Evolutionary conservation across 1,140 invertebrate genomes (phyloP), one percentile per base, ranked within the genome.

Genomic region (Leptopilina clavipes): DNA sequence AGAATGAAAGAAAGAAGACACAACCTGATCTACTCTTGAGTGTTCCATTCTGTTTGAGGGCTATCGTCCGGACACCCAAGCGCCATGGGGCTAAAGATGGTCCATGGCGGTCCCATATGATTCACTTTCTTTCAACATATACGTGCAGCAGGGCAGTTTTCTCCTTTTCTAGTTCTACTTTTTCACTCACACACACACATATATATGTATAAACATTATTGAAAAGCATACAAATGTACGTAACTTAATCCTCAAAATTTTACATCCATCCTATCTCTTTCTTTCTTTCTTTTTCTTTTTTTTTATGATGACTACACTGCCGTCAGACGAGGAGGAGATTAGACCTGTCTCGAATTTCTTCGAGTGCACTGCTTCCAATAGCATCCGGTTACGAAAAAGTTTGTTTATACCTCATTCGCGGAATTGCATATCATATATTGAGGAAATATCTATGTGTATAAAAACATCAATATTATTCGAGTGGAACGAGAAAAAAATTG

Each of bases 241-340:
- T 31, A n/a, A 65, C 59, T 37, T 31, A 31, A 65, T 65, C 59
- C 59, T 8, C 59, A 65, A 11, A 40, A 37, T 65, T 65, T 65
- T 37, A 65, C 25, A 65, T 65, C 59, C 25, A 25, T 37, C 22
- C 76, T 59, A 54, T 71, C 45, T 74, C 48, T 17, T 70, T 18
- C 70, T 52, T 75, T 74, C 48, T 17, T 70, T 18, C 70, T 52
- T 75, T 19, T 77, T 76, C 79, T 75, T 48, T n/a, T 48, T 19
- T 54, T 54, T 54, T 18, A 10, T 54, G 17, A 79, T 75, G 45
- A 81, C 83, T 40, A 40, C 37, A 40, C 37, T 31, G 5, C 37
- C 81, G 82, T 84, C 80, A n/a, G 79, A 81, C 82, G n/a, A 65
- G 1, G 25, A 72, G 81, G 81, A 82, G 84, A 84, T 82, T 84